Evolutionary conservation across 1,140 invertebrate species (phyloP).

Genomic region (Archegozetes longisetosus): DNA sequence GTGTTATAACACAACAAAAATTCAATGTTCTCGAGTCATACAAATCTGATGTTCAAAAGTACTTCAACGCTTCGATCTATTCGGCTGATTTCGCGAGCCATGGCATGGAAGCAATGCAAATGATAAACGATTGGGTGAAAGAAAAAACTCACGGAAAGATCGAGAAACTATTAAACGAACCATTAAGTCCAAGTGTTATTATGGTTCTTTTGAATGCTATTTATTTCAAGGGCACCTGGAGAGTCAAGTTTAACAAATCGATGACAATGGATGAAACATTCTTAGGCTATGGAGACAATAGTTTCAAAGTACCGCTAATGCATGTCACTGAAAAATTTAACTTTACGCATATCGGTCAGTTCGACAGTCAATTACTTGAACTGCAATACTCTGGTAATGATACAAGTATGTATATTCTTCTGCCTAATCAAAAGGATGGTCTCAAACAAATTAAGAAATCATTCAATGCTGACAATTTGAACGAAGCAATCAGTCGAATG

Average conservation of each 20-base stretch:
- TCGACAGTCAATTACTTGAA: background rate
- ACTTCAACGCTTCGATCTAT: background rate
- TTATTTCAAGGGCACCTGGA: conserved; percentile 61
- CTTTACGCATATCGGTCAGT: background rate
- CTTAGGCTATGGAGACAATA: background rate
- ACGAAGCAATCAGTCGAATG: too few relatives aligned
- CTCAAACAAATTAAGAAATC: background rate
- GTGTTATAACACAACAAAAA: background rate
- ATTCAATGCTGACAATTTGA: background rate
- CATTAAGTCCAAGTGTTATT: background rate
- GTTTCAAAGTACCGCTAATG: background rate
- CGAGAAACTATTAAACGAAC: conserved; percentile 32
- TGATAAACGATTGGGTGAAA: conserved; percentile 52
- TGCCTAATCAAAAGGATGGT: background rate
- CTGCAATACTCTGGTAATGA: background rate
- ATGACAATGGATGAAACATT: background rate
- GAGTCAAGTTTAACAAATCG: conserved; percentile 44
- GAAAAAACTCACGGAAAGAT: conserved; percentile 50
- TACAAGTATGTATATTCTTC: background rate
- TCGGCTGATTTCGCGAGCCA: background rate
- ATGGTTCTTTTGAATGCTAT: conserved; percentile 62
- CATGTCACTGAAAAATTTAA: background rate
- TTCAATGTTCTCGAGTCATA: background rate
- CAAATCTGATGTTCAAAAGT: background rate
- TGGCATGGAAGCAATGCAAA: conserved; percentile 31